Percentiles rank a stretch among this genome's conserved stretches.
Evolutionary conservation across 1,140 invertebrate genomes (phyloP).

Genomic region (Drosophila repletoides): DNA sequence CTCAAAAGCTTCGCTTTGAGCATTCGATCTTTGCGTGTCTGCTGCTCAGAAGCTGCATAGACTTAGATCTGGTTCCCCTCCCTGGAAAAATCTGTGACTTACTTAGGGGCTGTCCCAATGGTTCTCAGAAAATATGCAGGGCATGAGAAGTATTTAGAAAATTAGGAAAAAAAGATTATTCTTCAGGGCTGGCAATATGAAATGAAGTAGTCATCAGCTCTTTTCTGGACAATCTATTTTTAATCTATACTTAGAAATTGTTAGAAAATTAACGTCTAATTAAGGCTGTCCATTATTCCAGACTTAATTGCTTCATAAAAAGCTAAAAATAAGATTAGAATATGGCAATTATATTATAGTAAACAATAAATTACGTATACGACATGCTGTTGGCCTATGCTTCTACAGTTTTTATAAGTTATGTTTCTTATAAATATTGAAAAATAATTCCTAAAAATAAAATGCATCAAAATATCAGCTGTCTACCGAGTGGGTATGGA

Average conservation of each 20-base stretch:
- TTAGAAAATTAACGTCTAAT: no score
- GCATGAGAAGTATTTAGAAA: neutral
- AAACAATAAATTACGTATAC: slow-evolving; percentile 24
- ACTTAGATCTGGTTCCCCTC: neutral
- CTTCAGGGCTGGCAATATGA: neutral
- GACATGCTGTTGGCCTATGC: slow-evolving; percentile 2
- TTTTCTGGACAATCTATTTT: no score
- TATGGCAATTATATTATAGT: neutral
- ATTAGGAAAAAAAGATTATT: neutral
- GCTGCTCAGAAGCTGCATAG: neutral
- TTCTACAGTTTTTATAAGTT: no score
- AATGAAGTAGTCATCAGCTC: no score
- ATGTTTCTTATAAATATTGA: no score
- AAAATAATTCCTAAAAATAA: no score
- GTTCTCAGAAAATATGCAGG: slow-evolving; percentile 22
- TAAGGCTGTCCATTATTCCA: neutral
- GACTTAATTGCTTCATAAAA: neutral
- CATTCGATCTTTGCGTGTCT: no score
- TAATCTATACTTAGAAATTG: no score
- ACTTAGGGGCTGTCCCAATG: slow-evolving; percentile 4
- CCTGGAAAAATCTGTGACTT: slow-evolving; percentile 28
- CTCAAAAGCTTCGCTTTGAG: slow-evolving; percentile 48
- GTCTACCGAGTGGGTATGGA: neutral
- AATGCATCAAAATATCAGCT: neutral
- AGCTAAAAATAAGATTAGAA: neutral